Evolutionary conservation across 2,113 vertebrate genomes (phyloP).

Genomic region (Burhinus bistriatus): DNA sequence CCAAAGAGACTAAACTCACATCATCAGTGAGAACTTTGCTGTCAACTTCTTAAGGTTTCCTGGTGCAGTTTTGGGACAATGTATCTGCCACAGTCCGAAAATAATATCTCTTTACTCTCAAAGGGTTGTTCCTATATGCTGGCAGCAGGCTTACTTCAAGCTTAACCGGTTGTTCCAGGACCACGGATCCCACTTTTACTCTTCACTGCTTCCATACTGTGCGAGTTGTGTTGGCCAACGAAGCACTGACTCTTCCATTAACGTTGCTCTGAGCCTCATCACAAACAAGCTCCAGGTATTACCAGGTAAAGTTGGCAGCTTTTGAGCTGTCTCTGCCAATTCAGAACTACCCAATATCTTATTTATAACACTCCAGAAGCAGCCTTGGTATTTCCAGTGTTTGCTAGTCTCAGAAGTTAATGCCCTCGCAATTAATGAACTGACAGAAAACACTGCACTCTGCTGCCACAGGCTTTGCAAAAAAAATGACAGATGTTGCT

Average conservation of each 20-base stretch:
- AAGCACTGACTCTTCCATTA: background rate
- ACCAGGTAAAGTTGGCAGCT: background rate
- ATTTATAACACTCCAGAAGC: background rate
- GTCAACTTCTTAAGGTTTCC: background rate
- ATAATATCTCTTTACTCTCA: background rate
- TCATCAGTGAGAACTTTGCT: background rate
- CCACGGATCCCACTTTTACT: background rate
- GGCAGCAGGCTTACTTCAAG: background rate
- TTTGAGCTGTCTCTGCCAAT: background rate
- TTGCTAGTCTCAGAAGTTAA: background rate
- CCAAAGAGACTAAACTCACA: background rate
- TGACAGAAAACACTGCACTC: constrained; percentile 2
- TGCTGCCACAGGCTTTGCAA: background rate
- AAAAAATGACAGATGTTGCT: background rate
- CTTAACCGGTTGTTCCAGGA: background rate
- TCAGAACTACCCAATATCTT: background rate
- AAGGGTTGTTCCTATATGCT: background rate
- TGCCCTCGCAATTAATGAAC: background rate
- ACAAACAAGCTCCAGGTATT: background rate
- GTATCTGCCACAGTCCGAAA: background rate
- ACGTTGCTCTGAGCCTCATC: background rate
- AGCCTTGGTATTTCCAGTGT: background rate
- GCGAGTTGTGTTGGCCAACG: fast-evolving
- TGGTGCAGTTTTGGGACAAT: background rate
- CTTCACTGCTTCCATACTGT: background rate